Evolutionary conservation across 2,888 invertebrate species (phyloP).

Genomic region (Aspidiotus destructor): DNA sequence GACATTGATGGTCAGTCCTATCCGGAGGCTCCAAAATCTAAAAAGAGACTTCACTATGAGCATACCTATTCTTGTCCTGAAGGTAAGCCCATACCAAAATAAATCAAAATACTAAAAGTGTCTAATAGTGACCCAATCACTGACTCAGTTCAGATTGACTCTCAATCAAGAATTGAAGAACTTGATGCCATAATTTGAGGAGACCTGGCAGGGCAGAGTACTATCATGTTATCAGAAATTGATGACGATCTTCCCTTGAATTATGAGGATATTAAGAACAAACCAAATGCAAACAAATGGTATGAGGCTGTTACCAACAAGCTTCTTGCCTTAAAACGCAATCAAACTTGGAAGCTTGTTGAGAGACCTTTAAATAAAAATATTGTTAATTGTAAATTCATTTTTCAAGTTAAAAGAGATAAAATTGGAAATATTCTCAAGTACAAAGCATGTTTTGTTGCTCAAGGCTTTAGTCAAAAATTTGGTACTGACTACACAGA

Average conservation of each 20-base stretch:
- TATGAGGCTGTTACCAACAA: constrained; percentile 23
- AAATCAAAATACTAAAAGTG: too few species aligned
- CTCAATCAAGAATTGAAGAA: too few species aligned
- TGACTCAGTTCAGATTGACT: too few species aligned
- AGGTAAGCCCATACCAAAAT: too few species aligned
- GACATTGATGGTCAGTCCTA: too few species aligned
- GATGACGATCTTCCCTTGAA: background rate
- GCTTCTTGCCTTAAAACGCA: constrained; percentile 10
- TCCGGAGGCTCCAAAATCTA: too few species aligned
- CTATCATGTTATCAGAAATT: too few species aligned
- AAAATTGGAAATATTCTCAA: constrained; percentile 36
- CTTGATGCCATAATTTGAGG: too few species aligned
- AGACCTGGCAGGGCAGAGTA: too few species aligned
- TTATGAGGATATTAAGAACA: background rate
- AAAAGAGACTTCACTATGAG: too few species aligned
- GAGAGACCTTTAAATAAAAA: constrained; percentile 24
- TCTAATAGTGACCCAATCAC: too few species aligned
- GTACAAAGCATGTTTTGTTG: constrained; percentile 39
- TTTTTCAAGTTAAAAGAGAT: constrained; percentile 38
- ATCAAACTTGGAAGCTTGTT: constrained; percentile 32
- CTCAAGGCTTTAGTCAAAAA: constrained; percentile 38
- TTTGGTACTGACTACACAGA: constrained; percentile 39
- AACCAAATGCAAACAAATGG: constrained; percentile 26
- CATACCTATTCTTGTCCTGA: too few species aligned
- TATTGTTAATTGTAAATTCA: constrained; percentile 36